Base-by-base conservation (phyloP, 2,113 vertebrate genomes). In the Eclectus roratus region DNA sequence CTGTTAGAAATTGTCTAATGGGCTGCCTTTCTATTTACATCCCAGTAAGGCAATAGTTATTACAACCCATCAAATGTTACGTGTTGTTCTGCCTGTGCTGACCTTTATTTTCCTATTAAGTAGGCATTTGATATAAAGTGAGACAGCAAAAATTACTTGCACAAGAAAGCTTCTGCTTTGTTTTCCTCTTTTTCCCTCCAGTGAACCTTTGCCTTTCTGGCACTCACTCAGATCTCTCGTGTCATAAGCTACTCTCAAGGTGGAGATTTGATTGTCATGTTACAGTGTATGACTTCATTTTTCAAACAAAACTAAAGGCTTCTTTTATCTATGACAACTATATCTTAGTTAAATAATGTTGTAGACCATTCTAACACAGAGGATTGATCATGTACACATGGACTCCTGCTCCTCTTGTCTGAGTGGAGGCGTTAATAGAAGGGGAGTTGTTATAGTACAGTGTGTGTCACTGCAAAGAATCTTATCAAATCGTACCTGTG, bases 181-280 rank as follows among this genome's bases (percentile, higher is more conserved):
- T 46, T 94, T 56, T 58, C 41, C 17, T 53, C 18, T 65, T 18
- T 89, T 8, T 49, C 33, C 6, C 13, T 64, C 11, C 24, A 41
- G 25, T 88, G 73, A 95, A 89, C 65, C 53, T 91, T 92, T 87
- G 33, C 55, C 85, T 72, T 93, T 78, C 39, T 89, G 77, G 52
- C 31, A 27, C 25, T 81, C 41, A 39, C 4, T 89, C 31, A 86
- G 13, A 13, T 77, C 50, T 21, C 21, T 82, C 2, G 2, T 68
- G 24, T 64, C 35, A 15, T 69, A 10, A 35, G 24, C 1, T 10
- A 81, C 17, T 86, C 21, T 70, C 17, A 56, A 3, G 33, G 20
- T 90, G 52, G 24, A 74, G 71, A 13, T 50, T 24, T 15, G 55
- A 64, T 83, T 77, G 39, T 46, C 23, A 41, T 1, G 11, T 82